phyloP scores from a whole-genome alignment of 92 coral and sea anemone genomes.

The Micromussa lordhowensis region DNA sequence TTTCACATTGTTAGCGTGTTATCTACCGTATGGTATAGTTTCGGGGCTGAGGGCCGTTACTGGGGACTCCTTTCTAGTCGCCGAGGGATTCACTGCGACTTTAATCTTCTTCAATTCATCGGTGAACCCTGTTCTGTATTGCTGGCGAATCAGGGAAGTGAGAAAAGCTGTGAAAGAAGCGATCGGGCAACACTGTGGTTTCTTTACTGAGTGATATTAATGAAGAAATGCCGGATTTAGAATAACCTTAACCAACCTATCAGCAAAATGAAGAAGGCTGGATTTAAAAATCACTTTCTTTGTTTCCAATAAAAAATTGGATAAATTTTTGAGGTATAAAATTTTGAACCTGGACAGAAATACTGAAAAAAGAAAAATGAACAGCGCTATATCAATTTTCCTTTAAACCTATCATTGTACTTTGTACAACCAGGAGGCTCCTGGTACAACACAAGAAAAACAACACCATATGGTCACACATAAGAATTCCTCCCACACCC shows the following conservation, averaged over 20 bases:
- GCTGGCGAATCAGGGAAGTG: slow-evolving; percentile 35
- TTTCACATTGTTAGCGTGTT: slow-evolving; percentile 1
- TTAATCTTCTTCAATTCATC: slow-evolving; percentile 32
- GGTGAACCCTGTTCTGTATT: slow-evolving; percentile 26
- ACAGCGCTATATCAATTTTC: background rate
- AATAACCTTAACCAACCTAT: background rate
- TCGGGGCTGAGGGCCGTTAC: background rate
- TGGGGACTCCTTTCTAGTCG: background rate
- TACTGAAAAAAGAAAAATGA: background rate
- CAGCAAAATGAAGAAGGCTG: background rate
- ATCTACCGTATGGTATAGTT: background rate
- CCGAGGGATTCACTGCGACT: slow-evolving; percentile 15
- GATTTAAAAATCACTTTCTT: no score
- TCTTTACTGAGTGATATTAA: background rate
- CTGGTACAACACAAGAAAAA: background rate
- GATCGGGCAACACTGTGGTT: background rate
- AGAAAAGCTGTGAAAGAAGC: slow-evolving; percentile 18
- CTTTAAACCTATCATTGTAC: background rate
- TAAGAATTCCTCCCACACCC: background rate
- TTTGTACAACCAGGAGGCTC: no score
- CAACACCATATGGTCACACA: background rate
- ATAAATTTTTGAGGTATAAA: no score
- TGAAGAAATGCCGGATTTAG: background rate
- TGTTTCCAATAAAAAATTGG: no score
- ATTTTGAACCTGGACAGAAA: no score